Evolutionary conservation across 1,140 invertebrate genomes (phyloP).

Genomic region (Ridgeia piscesae): DNA sequence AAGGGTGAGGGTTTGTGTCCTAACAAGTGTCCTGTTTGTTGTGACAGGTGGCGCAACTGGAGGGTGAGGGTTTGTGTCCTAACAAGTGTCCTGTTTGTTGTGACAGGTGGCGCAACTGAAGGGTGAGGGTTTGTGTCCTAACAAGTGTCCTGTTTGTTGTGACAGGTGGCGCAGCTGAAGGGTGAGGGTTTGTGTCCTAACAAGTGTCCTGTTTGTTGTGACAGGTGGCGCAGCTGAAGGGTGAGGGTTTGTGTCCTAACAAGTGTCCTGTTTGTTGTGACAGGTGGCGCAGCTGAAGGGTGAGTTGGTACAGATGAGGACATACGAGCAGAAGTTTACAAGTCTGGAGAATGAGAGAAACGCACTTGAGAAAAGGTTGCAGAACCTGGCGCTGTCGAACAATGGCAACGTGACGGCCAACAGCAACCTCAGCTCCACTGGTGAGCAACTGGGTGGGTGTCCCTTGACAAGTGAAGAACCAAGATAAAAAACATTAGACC

Average conservation of each 20-base stretch:
- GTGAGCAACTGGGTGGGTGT: neutral
- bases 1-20: neutral
- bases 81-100: too few relatives aligned
- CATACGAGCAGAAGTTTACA: conserved; percentile 28
- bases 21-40: neutral
- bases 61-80: too few relatives aligned
- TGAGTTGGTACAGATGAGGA: neutral
- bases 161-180: neutral
- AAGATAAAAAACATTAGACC: too few relatives aligned
- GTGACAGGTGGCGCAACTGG: neutral
- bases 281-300: neutral
- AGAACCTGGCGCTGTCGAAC: conserved; percentile 16
- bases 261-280: neutral
- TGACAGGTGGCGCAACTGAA: neutral
- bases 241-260: neutral
- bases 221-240: neutral
- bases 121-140: too few relatives aligned
- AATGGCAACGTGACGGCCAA: conserved; percentile 34
- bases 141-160: too few relatives aligned
- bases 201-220: too few relatives aligned
- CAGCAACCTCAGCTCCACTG: conserved; percentile 9
- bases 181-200: too few relatives aligned
- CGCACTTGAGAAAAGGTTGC: conserved; percentile 32
- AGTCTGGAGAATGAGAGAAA: conserved; percentile 35
- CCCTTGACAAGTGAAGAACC: too few relatives aligned